phyloP scores from a whole-genome alignment of 1,140 invertebrate genomes.

The Aphelenchoides besseyi region DNA sequence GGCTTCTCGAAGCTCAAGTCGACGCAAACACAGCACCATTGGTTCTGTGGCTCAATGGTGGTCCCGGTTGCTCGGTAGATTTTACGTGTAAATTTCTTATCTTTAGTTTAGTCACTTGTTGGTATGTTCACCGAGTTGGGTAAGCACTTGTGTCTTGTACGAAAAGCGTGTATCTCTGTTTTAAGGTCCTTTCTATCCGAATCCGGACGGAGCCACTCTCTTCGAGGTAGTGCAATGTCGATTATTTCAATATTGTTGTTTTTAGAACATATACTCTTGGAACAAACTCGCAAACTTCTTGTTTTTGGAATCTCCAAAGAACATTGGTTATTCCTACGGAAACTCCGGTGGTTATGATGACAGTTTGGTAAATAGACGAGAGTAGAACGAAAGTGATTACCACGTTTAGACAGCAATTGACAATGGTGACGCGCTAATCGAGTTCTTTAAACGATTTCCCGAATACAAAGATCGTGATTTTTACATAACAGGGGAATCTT shows the following conservation, averaged over 20 bases:
- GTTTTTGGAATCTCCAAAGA: conserved; percentile 67
- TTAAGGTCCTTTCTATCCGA: conserved; percentile 64
- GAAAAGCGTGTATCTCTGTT: conserved; percentile 24
- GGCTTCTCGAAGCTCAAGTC: conserved; percentile 66
- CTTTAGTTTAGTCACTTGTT: conserved; percentile 64
- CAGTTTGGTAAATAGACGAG: conserved; percentile 11
- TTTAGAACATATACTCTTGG: conserved; percentile 62
- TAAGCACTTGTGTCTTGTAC: too few relatives aligned
- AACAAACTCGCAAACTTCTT: conserved; percentile 72
- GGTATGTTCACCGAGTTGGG: conserved; percentile 67
- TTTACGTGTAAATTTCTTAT: too few relatives aligned
- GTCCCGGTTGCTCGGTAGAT: conserved; percentile 68
- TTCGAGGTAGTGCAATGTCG: conserved; percentile 61
- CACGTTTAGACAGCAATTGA: conserved; percentile 55
- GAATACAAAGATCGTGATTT: conserved; percentile 64
- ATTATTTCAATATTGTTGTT: neutral
- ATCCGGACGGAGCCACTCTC: conserved; percentile 61
- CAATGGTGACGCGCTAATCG: conserved; percentile 65
- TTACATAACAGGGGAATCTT: conserved; percentile 66
- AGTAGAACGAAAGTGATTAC: conserved; percentile 13
- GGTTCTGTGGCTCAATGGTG: conserved; percentile 69
- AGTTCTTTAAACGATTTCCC: conserved; percentile 67
- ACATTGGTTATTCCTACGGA: conserved; percentile 68
- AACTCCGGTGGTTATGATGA: conserved; percentile 43
- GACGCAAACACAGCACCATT: conserved; percentile 65